Percentiles rank a stretch among this genome's conserved stretches.
These are phyloP conservation scores for Alosa alosa DNA, from an alignment of 2,113 vertebrate genomes.

Conservation along the genomic window DNA sequence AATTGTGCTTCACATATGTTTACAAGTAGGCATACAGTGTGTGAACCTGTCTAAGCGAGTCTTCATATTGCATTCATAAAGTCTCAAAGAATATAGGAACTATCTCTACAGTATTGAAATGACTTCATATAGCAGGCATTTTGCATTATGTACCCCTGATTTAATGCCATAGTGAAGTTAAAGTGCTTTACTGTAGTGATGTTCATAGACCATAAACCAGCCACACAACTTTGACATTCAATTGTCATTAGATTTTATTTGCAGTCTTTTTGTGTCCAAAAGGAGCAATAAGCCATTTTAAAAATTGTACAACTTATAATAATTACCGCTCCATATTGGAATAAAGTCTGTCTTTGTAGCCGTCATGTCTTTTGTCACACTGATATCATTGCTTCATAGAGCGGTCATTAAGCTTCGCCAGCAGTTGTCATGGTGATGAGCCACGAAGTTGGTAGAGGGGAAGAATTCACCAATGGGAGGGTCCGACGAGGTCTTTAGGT, in stretches of 20 bases:
- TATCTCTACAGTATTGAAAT: background rate
- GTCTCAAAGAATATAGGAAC: too few species aligned
- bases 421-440: background rate
- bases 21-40: too few species aligned
- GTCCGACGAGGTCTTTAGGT: background rate
- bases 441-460: background rate
- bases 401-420: background rate
- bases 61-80: too few species aligned
- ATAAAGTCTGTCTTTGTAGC: background rate
- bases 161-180: too few species aligned
- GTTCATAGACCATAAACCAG: background rate
- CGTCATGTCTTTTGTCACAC: background rate
- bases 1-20: too few species aligned
- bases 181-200: background rate
- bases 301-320: background rate
- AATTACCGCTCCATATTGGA: background rate
- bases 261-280: background rate
- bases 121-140: background rate
- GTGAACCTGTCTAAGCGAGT: too few species aligned
- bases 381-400: background rate
- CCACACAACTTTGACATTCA: background rate
- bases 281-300: background rate
- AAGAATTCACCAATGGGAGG: background rate
- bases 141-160: too few species aligned
- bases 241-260: too few species aligned